A percentile compares a stretch with the other conserved stretches of the same genome.
Evolutionary conservation across 1,140 invertebrate species (phyloP).

Genomic region (Octopus sinensis): DNA sequence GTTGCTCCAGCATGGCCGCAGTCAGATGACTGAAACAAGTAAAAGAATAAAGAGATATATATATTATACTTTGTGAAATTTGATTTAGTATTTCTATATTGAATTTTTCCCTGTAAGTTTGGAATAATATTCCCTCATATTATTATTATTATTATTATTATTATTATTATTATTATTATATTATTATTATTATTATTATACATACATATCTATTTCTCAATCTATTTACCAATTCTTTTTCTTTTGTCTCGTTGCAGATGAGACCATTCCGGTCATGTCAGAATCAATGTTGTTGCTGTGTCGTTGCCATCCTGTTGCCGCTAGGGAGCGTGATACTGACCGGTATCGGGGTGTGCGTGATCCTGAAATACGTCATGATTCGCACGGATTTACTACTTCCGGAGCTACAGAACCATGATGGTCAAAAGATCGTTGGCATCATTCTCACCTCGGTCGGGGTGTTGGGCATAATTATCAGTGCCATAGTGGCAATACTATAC

Average conservation of each 20-base stretch:
- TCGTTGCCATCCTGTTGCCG: conserved; percentile 24
- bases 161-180: too few relatives aligned
- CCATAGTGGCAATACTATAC: conserved; percentile 23
- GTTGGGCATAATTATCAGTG: conserved; percentile 21
- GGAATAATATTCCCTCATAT: too few relatives aligned
- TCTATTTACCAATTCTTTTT: neutral
- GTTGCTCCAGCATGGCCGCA: too few relatives aligned
- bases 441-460: conserved; percentile 24
- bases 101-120: neutral
- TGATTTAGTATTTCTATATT: too few relatives aligned
- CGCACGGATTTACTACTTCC: conserved; percentile 23
- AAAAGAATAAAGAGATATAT: too few relatives aligned
- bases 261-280: conserved; percentile 21
- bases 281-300: conserved; percentile 26
- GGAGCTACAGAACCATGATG: conserved; percentile 26
- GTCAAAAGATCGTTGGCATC: conserved; percentile 25
- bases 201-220: too few relatives aligned
- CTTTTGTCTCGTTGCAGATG: conserved; percentile 26
- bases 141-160: too few relatives aligned
- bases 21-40: too few relatives aligned
- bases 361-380: conserved; percentile 28
- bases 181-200: too few relatives aligned
- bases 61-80: too few relatives aligned
- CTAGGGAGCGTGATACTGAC: conserved; percentile 26
- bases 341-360: conserved; percentile 25